Evolutionary conservation across 2,797 vertebrate genomes (phyloP), one percentile per base, ranked within the genome.

Genomic region (Numenius phaeopus): DNA sequence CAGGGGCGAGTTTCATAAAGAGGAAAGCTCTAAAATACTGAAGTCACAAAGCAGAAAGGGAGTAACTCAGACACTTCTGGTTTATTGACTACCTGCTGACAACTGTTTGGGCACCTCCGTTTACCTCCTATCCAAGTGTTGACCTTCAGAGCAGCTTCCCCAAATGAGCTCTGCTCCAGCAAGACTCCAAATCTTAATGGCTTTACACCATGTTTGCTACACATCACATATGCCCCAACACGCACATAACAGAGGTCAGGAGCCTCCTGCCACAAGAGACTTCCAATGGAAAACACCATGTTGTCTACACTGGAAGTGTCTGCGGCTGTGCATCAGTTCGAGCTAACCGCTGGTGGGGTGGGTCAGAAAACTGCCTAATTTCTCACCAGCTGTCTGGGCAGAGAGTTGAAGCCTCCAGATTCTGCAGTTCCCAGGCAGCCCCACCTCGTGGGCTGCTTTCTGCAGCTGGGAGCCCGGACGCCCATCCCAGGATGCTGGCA

Each of bases 381-480:
- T 46, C 79, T 92, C 32, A 66, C 49, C 79, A 95, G 55, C 64
- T 89, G n/a, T 46, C 64, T n/a, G 46, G n/a, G 42, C 49, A 89
- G 22, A 52, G 47, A 80, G 23, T 20, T 0, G 8, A 87, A 87
- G 16, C 65, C 62, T 58, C 34, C 86, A 76, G 34, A 17, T 65
- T 80, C 78, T 82, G 19, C 65, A 0, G 0, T 70, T 90, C 88
- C 77, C 87, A 85, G 55, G 81, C 73, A 87, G 66, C 37, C 32
- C 20, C 49, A 85, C 32, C 55, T 64, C 79, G 11, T 2, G 27
- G 21, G 49, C 65, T 66, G 69, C 69, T 40, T 75, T 81, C n/a
- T 77, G 44, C 72, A 90, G 71, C 78, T 91, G 65, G 61, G 37
- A 91, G 47, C 34, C 1, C 0, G 0, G 61, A 57, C 14, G 11